phyloP scores from a whole-genome alignment of 2,888 invertebrate species.

The Eupithecia tripunctaria region DNA sequence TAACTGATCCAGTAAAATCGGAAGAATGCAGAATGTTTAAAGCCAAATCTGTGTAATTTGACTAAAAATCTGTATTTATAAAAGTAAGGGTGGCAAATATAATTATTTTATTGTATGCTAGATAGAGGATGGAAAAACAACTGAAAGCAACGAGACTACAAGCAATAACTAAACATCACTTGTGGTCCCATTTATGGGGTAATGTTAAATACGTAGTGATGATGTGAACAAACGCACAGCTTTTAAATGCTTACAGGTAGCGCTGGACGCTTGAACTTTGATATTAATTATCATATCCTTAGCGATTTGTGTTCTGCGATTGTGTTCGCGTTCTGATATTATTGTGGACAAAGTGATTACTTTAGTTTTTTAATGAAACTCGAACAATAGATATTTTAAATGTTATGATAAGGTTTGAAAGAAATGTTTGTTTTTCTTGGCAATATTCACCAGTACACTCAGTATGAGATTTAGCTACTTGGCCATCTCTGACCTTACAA shows the following conservation, averaged over 20 bases:
- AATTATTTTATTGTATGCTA: background rate
- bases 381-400: slow-evolving; percentile 8
- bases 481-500: background rate
- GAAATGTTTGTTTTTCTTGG: slow-evolving; percentile 1
- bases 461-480: background rate
- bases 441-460: background rate
- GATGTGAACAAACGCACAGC: slow-evolving; percentile 20
- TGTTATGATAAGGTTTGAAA: background rate
- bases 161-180: too few relatives aligned
- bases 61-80: background rate
- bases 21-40: background rate
- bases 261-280: slow-evolving; percentile 58
- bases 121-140: background rate
- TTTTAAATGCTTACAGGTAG: slow-evolving; percentile 61
- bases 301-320: slow-evolving; percentile 9
- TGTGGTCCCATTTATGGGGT: too few relatives aligned
- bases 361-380: background rate
- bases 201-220: background rate
- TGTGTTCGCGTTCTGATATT: slow-evolving; percentile 32
- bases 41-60: background rate
- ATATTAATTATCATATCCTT: slow-evolving; percentile 10
- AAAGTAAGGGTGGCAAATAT: background rate
- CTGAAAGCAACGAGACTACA: too few relatives aligned
- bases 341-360: slow-evolving; percentile 25
- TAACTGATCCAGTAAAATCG: background rate